Evolutionary conservation across 2,888 invertebrate genomes (phyloP), one percentile per base, ranked within the genome.

Genomic region (Reticulitermes lucifugus): DNA sequence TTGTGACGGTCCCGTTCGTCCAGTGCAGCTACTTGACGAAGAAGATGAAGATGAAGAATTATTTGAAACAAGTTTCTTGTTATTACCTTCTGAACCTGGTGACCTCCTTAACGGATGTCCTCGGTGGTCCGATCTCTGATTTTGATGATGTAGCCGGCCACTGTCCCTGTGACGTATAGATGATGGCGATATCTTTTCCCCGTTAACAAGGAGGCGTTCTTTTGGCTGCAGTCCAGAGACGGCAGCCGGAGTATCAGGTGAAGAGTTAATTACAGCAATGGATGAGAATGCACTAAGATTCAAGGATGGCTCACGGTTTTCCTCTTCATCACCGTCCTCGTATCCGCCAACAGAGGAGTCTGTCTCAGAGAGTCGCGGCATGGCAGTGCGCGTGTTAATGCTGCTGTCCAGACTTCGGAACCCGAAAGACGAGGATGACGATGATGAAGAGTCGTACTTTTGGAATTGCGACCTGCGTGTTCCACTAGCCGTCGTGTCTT

Each of bases 331-430:
- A 35, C 91, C 91, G 87, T 93, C 93, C 84, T 92, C 92, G 87
- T 93, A 90, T 80, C 93, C 93, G 85, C 93, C 93, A 41, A 93
- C 91, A 51, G 93, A 93, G 14, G 93, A 92, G 81, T 88, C 88
- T 18, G 88, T 88, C 86, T 88, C 88, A 2, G 87, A 87, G 65
- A 89, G 86, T n/a, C 88, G 71, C 88, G 93, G 91, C 93, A 93
- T 89, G 88, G 92, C 90, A 89, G 91, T 87, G 90, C 89, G 83
- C 89, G 91, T 89, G 89, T 91, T 89, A 88, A 92, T 88, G 89
- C 92, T 92, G 87, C 93, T 93, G 87, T 94, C 94, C 86, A 94
- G 91, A 88, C 94, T 94, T 79, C 94, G 90, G 89, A 94, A 94
- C 10, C 94, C 93, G 89, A 94, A 92, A 59, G 93, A 93, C 14